Evolutionary conservation across 2,113 vertebrate species (phyloP), one percentile per base, ranked within the genome.

Genomic region (Stictonetta naevosa): DNA sequence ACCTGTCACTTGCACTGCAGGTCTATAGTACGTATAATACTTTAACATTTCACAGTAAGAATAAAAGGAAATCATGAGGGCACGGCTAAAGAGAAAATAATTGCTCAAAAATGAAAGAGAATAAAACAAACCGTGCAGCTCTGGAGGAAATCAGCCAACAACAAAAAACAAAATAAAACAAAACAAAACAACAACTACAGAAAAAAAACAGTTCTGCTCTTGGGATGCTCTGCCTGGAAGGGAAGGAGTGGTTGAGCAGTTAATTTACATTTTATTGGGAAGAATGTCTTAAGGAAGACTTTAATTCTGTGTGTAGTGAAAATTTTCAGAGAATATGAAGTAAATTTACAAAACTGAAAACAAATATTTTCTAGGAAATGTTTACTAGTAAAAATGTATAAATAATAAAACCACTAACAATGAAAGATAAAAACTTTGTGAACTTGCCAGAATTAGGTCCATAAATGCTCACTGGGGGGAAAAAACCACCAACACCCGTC

Each of bases 401-500:
- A 58, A 58, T 64, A 40, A 36, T 34, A 55, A 62, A 66, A 4
- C 3, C 2, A 42, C 46, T 84, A 29, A 74, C 10, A 75, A 28
- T 29, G n/a, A 50, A 68, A 71, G 23, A 36, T 33, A 50, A 92
- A 83, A 87, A 13, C 8, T 26, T 14, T 84, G 25, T 74, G 28
- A 94, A 46, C 17, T 55, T 77, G 29, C 6, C 7, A 48, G 52
- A 81, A 82, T 52, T 12, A 6, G 13, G 3, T 64, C 38, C 3
- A 6, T 68, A 86, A 86, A 75, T 40, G 14, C 28, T 68, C 28
- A 33, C 25, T 10, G 52, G 28, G 21, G 21, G 29, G 14, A 38
- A 62, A 23, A 64, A 23, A 3, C 8, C 8, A 10, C 1, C 13
- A 1, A 1, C 2, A 4, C 13, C 1, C 22, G 4, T 48, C 75